Conservation (phyloP, 2,113 vertebrate genomes). For the human (Homo sapiens) region GRCh38 chr2:72395501-72396000, state of each 20-base stretch:
- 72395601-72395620: not conserved
- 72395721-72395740: not conserved
- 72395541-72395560: conserved; percentile 44
- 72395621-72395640: conserved; percentile 2
- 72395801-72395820: not conserved
- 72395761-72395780: not conserved
- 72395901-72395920: conserved; percentile 14
- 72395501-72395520: conserved; percentile 57
- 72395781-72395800: not conserved
- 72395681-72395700: not conserved
- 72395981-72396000: not conserved
- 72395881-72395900: not conserved
- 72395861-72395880: not conserved
- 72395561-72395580: conserved; percentile 42
- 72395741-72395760: conserved; percentile 1
- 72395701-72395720: not conserved
- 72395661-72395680: not conserved
- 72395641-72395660: not conserved
- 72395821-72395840: not conserved
- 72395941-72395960: not conserved
- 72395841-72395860: not conserved
- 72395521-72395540: conserved; percentile 50
- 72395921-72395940: not conserved
- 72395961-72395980: not conserved
- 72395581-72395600: not conserved